Evolutionary conservation across 2,113 vertebrate genomes (phyloP), one percentile per base, ranked within the genome.

Genomic region (Rhea americana): DNA sequence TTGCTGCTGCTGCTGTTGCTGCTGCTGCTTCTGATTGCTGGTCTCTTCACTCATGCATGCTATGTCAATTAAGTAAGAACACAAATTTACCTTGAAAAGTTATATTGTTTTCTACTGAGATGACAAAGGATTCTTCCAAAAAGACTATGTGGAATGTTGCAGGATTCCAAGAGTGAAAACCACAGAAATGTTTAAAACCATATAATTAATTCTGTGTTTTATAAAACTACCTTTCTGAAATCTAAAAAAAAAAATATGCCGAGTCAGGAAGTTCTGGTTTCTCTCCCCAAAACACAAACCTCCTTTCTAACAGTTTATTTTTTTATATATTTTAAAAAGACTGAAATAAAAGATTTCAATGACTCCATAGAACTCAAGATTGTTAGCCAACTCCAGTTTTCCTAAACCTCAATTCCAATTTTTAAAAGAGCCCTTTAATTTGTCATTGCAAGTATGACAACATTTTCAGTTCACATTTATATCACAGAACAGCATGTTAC

Each of bases 21-120:
- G 97, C 8, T 97, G 97, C 77, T 97, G 97, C 92, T 98, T 98
- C 97, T 97, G 98, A 97, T 94, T 98, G 98, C 83, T 97, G 98
- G 94, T 97, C 96, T 98, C 98, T 77, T 98, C 98, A 88, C 96
- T 98, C 98, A 98, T 98, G 94, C 98, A 98, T 21, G 98, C 98
- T 98, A 91, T 67, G 96, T 91, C 97, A 97, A 95, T 68, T 77
- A 97, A 97, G 96, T 96, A 96, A 91, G 96, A 97, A 97, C 41
- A 97, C 59, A 80, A 65, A 93, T 97, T 94, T 93, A 97, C 74
- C 95, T 93, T 96, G 89, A 82, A 95, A 96, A 95, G 76, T 93
- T 85, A 87, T 30, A 81, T 75, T n/a, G 53, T 28, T 80, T 93
- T 91, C 87, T 96, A 96, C 89, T 67, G 92, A 93, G 94, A 80